These are phyloP conservation scores for Elymnias hypermnestra DNA, from an alignment of 1,140 invertebrate species.

Conservation along the genomic window DNA sequence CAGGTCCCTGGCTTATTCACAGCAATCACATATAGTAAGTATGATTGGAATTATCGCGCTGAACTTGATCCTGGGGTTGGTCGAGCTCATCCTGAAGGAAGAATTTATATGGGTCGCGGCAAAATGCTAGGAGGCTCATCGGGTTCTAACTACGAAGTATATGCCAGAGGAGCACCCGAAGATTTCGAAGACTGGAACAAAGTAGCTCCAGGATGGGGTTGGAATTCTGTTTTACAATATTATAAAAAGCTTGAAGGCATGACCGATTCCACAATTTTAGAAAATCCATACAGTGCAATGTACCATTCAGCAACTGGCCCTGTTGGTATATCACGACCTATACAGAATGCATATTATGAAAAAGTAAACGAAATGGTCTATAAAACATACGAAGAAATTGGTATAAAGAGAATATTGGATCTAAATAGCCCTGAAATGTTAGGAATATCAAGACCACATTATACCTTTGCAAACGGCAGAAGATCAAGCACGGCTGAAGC, in stretches of 20 bases:
- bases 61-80: conserved; percentile 41
- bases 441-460: conserved; percentile 64
- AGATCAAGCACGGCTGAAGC: conserved; percentile 79
- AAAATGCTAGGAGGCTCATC: conserved; percentile 84
- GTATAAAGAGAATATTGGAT: conserved; percentile 43
- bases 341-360: conserved; percentile 29
- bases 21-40: conserved; percentile 37
- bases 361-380: conserved; percentile 37
- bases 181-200: conserved; percentile 86
- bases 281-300: conserved; percentile 32
- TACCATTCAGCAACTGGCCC: conserved; percentile 51
- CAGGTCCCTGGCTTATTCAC: conserved; percentile 50
- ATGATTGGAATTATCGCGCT: conserved; percentile 51
- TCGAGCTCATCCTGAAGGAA: conserved; percentile 25
- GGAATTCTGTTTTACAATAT: conserved; percentile 78
- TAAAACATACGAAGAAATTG: conserved; percentile 47
- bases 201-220: conserved; percentile 84
- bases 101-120: conserved; percentile 49
- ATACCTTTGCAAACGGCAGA: conserved; percentile 78
- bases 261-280: conserved; percentile 40
- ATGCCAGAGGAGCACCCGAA: conserved; percentile 84
- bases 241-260: conserved; percentile 61
- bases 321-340: conserved; percentile 44
- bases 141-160: conserved; percentile 87
- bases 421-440: conserved; percentile 44